A percentile compares a stretch with the other conserved stretches of the same genome.
These are phyloP conservation scores for Rhaphigaster nebulosa DNA, from an alignment of 2,888 invertebrate species.

Conservation along the genomic window DNA sequence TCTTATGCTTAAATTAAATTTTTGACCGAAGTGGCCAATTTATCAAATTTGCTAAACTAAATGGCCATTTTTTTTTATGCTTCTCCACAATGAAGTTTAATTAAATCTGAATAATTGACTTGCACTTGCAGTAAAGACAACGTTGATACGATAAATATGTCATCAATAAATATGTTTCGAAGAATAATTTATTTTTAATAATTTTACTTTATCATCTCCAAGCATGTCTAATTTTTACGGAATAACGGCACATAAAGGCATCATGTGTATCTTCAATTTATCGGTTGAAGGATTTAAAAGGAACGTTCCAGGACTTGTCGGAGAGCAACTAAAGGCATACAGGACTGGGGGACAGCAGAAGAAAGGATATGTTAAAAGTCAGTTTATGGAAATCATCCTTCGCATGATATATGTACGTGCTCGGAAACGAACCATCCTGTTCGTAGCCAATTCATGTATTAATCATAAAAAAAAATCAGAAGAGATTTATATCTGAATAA, in stretches of 20 bases:
- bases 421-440: background rate
- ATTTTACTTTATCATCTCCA: background rate
- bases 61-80: too few species aligned
- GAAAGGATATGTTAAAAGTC: background rate
- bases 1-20: too few species aligned
- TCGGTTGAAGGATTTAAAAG: slow-evolving; percentile 5
- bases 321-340: background rate
- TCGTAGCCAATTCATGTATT: slow-evolving; percentile 35
- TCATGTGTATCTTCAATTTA: slow-evolving; percentile 15
- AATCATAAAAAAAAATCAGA: background rate
- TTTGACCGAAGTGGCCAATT: too few species aligned
- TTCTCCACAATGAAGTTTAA: too few species aligned
- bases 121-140: too few species aligned
- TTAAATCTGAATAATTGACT: too few species aligned
- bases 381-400: background rate
- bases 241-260: background rate
- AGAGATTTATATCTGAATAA: background rate
- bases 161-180: background rate
- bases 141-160: too few species aligned
- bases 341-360: background rate
- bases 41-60: too few species aligned
- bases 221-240: background rate
- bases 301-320: background rate
- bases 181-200: background rate
- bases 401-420: background rate